These are phyloP conservation scores for Danio jaintianensis DNA, from an alignment of 2,797 vertebrate genomes.

Conservation along the genomic window DNA sequence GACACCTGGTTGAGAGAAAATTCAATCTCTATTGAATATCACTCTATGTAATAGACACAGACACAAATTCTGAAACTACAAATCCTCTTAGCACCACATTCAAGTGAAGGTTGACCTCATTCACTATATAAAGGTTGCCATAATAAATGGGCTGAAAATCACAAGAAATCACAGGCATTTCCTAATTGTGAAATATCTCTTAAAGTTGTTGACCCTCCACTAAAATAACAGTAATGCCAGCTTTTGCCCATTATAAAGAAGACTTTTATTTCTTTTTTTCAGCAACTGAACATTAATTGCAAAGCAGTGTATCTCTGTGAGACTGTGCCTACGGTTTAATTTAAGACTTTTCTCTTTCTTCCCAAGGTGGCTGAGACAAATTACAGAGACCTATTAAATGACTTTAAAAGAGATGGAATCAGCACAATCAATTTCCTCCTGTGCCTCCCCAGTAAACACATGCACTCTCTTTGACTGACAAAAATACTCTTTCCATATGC, in stretches of 20 bases:
- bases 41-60: constrained; percentile 7
- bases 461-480: constrained; percentile 27
- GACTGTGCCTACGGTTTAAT: constrained; percentile 10
- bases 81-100: constrained; percentile 19
- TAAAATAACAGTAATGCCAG: constrained; percentile 19
- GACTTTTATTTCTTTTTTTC: background rate
- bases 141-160: constrained; percentile 22
- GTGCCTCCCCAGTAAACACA: background rate
- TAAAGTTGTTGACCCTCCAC: constrained; percentile 10
- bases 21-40: constrained; percentile 18
- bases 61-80: background rate
- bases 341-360: background rate
- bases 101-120: background rate
- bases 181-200: background rate
- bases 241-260: background rate
- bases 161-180: background rate
- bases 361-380: constrained; percentile 28
- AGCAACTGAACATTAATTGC: constrained; percentile 4
- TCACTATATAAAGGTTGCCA: constrained; percentile 24
- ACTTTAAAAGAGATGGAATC: constrained; percentile 42
- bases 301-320: constrained; percentile 3
- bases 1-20: too few species aligned
- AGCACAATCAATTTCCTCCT: constrained; percentile 43
- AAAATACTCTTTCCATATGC: constrained; percentile 9
- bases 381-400: constrained; percentile 43